These are phyloP conservation scores for Hippolais icterina DNA, from an alignment of 2,113 vertebrate genomes.

Conservation along the genomic window DNA sequence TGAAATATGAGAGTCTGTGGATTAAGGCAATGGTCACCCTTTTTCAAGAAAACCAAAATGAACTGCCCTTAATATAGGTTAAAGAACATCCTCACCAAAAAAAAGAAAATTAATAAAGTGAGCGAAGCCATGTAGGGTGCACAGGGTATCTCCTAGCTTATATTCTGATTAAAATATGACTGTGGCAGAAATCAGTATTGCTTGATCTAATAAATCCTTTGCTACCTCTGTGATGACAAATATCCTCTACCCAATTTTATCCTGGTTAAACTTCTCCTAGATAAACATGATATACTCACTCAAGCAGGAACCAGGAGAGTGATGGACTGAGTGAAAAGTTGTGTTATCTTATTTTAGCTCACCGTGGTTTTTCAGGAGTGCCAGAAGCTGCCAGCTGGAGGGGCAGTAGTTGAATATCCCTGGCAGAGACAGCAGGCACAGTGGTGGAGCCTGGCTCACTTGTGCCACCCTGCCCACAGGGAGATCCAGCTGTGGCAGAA, in stretches of 20 bases:
- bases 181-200: background rate
- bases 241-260: background rate
- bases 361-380: background rate
- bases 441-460: background rate
- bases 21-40: fast-evolving
- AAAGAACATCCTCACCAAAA: background rate
- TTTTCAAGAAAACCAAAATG: background rate
- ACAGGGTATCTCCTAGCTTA: background rate
- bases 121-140: background rate
- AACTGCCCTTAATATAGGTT: background rate
- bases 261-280: background rate
- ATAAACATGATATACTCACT: background rate
- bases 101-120: fast-evolving
- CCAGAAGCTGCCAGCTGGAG: background rate
- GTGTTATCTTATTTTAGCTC: background rate
- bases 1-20: background rate
- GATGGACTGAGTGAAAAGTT: background rate
- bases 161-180: background rate
- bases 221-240: background rate
- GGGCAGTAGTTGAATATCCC: background rate
- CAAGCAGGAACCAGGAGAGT: background rate
- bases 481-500: fast-evolving
- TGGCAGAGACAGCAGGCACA: background rate
- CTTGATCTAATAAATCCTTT: background rate
- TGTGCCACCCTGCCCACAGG: background rate